Percentiles rank a stretch among this genome's conserved stretches.
Evolutionary conservation across 2,113 vertebrate genomes (phyloP).

Genomic region (Xyrauchen texanus): DNA sequence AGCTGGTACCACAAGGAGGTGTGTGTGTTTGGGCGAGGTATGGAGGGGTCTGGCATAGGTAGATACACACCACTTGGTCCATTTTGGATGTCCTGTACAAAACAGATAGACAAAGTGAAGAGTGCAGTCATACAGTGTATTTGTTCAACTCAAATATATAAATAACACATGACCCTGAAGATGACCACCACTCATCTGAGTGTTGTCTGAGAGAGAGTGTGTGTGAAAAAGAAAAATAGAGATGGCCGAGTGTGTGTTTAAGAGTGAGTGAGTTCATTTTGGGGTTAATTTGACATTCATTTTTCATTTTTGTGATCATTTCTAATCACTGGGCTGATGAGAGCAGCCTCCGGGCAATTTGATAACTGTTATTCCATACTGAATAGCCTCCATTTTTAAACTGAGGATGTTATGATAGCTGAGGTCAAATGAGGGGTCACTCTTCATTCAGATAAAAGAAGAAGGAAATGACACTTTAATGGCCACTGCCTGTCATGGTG

Average conservation of each 20-base stretch:
- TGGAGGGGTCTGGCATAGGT: neutral
- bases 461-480: conserved; percentile 86
- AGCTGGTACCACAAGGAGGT: conserved; percentile 72
- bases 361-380: conserved; percentile 76
- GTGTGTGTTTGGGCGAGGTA: neutral
- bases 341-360: conserved; percentile 74
- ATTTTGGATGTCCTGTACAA: no score
- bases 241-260: conserved; percentile 8
- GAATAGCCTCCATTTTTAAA: conserved; percentile 81
- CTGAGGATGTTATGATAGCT: conserved; percentile 89
- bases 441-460: conserved; percentile 85
- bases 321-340: conserved; percentile 80
- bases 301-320: conserved; percentile 76
- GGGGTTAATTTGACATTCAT: conserved; percentile 38
- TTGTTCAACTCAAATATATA: neutral
- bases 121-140: neutral
- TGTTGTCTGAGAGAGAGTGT: conserved; percentile 1
- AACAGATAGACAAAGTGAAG: no score
- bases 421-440: conserved; percentile 77
- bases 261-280: conserved; percentile 9
- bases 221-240: conserved; percentile 24
- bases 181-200: conserved; percentile 20
- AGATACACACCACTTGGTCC: no score
- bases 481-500: conserved; percentile 75
- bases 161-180: neutral